Percentiles rank a stretch among this genome's conserved stretches.
Conservation (phyloP, 2,888 invertebrate species). For the Chymomyza amoena region DNA sequence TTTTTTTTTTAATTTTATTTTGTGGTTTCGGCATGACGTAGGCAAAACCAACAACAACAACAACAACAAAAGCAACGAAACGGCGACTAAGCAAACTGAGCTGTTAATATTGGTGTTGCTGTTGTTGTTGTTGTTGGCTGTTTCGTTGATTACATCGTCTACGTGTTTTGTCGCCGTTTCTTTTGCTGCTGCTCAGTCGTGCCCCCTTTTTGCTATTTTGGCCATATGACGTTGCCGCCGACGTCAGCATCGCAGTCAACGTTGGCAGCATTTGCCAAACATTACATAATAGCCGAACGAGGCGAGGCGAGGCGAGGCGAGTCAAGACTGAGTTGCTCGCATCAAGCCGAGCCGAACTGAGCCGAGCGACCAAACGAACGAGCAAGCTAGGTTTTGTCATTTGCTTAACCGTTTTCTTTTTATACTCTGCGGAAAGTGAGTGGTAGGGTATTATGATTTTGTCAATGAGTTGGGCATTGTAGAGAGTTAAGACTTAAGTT, state of each 20-base stretch:
- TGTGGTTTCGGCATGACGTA: constrained; percentile 2
- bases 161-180: constrained; percentile 27
- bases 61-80: constrained; percentile 19
- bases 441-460: neutral
- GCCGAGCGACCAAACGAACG: constrained; percentile 3
- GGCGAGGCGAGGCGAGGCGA: constrained; percentile 4
- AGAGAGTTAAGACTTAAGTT: neutral
- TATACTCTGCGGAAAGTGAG: neutral
- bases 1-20: neutral
- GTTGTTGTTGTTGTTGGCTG: neutral
- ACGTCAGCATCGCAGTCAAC: constrained; percentile 7
- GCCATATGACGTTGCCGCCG: constrained; percentile 50
- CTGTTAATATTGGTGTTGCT: constrained; percentile 18
- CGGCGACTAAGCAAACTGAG: constrained; percentile 26
- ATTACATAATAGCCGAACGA: constrained; percentile 49
- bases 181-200: constrained; percentile 56
- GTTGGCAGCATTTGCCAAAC: constrained; percentile 28
- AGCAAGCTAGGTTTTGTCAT: constrained; percentile 42
- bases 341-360: constrained; percentile 8
- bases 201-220: constrained; percentile 63
- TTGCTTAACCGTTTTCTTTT: constrained; percentile 23
- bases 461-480: neutral
- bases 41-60: constrained; percentile 19
- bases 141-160: constrained; percentile 46
- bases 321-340: constrained; percentile 21